phyloP scores from a whole-genome alignment of 2,888 invertebrate species.

The Eupeodes luniger region DNA sequence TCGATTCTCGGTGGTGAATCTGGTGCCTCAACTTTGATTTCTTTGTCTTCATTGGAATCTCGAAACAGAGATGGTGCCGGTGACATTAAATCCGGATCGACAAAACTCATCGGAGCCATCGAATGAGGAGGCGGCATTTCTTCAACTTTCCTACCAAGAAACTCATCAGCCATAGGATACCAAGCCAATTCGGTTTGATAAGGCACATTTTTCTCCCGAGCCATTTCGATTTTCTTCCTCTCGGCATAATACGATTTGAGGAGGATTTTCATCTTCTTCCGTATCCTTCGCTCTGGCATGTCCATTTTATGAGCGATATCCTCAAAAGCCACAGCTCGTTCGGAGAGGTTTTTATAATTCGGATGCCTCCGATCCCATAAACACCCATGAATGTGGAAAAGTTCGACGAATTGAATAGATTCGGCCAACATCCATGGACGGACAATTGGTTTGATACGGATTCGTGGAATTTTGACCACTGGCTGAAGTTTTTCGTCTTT shows the following conservation, averaged over 20 bases:
- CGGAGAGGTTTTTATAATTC: slow-evolving; percentile 34
- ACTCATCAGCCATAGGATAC: slow-evolving; percentile 71
- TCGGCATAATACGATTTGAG: slow-evolving; percentile 70
- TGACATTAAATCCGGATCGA: slow-evolving; percentile 73
- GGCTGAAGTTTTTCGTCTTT: neutral
- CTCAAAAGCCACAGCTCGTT: slow-evolving; percentile 54
- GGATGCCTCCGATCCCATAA: slow-evolving; percentile 64
- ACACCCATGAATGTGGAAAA: slow-evolving; percentile 65
- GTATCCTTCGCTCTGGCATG: slow-evolving; percentile 70
- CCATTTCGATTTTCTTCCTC: slow-evolving; percentile 62
- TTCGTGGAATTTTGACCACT: slow-evolving; percentile 41
- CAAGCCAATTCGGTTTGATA: slow-evolving; percentile 76
- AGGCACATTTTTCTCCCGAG: neutral
- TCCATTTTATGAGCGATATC: slow-evolving; percentile 76
- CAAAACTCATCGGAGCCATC: slow-evolving; percentile 55
- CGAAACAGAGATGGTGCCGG: slow-evolving; percentile 68
- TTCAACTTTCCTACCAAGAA: slow-evolving; percentile 16
- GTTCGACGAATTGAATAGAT: slow-evolving; percentile 76
- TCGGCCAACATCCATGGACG: slow-evolving; percentile 74
- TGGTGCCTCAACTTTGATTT: slow-evolving; percentile 47
- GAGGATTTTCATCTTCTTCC: slow-evolving; percentile 75
- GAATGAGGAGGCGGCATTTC: neutral
- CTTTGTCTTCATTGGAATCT: slow-evolving; percentile 28
- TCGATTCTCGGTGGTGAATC: slow-evolving; percentile 51
- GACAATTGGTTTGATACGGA: slow-evolving; percentile 61